Conservation (phyloP, 64 coral and sea anemone genomes). For the Actinia tenebrosa region DNA sequence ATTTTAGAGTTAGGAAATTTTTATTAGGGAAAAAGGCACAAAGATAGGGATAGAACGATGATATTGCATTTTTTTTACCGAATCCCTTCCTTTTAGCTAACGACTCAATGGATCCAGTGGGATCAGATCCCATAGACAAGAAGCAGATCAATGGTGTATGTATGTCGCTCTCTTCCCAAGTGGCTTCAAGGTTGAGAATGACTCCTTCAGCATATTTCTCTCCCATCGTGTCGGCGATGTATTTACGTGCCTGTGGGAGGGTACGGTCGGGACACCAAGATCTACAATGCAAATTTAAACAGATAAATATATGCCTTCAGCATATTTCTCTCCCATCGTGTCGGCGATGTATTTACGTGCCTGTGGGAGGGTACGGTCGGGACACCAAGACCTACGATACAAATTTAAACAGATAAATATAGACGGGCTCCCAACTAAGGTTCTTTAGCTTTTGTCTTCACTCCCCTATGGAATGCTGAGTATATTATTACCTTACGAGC, state of each 20-base stretch:
- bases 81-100: constrained; percentile 90
- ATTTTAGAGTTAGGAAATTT: too few species aligned
- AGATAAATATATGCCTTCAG: too few species aligned
- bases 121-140: constrained; percentile 97
- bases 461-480: too few species aligned
- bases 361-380: constrained; percentile 93
- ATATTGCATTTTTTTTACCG: constrained; percentile 27
- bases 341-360: constrained; percentile 95
- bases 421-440: too few species aligned
- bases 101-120: constrained; percentile 87
- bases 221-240: constrained; percentile 90
- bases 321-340: constrained; percentile 85
- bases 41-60: too few species aligned
- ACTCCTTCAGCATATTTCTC: constrained; percentile 93
- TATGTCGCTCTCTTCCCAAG: constrained; percentile 91
- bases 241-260: constrained; percentile 90
- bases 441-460: too few species aligned
- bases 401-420: background rate
- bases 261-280: constrained; percentile 99
- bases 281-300: constrained; percentile 5
- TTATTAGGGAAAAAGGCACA: too few species aligned
- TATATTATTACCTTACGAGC: constrained; percentile 60
- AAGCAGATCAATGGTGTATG: constrained; percentile 91
- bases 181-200: constrained; percentile 93
- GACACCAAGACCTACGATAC: constrained; percentile 82